Evolutionary conservation across 2,888 invertebrate species (phyloP), one percentile per base, ranked within the genome.

Genomic region (Archips xylosteana): DNA sequence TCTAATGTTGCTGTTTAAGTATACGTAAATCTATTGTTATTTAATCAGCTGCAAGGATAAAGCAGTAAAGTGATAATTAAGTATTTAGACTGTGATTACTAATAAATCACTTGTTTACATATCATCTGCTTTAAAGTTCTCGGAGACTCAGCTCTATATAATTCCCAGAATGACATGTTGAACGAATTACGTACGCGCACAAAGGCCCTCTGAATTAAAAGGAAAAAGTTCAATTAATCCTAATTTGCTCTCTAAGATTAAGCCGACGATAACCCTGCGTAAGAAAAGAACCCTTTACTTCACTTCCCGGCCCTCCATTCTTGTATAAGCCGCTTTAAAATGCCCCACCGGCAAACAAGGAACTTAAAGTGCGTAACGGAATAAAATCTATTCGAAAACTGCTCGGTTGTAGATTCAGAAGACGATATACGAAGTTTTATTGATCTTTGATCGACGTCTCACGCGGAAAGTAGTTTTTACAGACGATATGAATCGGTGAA

Each of bases 191-290:
- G 86, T 85, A 85, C 81, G 83, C 85, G 82, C 82, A 92, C 89
- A 92, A 92, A 90, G 89, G 86, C 87, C 85, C 86, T 85, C 83
- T 83, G 83, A 85, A 85, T 84, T 89, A 89, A 83, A 83, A 80
- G 87, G 89, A 91, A 93, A 92, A 92, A 92, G 89, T 92, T 94
- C 92, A 92, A 94, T 94, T 94, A 94, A 94, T 94, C 94, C 94
- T 89, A 94, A 94, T 94, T 94, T 91, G 92, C 87, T 87, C 87
- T 89, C 89, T 83, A 88, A 94, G 94, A 93, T 93, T 92, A 93
- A 90, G 87, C 87, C 85, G 78, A 80, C 89, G 94, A 94, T 94
- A 94, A 89, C 88, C 74, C 87, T 86, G 83, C 87, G 86, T 90
- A 90, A 87, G 87, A 84, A 87, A 88, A 82, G 89, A 92, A 92